These are phyloP conservation scores for Menidia beryllina DNA, from an alignment of 2,113 vertebrate genomes.

Conservation along the genomic window DNA sequence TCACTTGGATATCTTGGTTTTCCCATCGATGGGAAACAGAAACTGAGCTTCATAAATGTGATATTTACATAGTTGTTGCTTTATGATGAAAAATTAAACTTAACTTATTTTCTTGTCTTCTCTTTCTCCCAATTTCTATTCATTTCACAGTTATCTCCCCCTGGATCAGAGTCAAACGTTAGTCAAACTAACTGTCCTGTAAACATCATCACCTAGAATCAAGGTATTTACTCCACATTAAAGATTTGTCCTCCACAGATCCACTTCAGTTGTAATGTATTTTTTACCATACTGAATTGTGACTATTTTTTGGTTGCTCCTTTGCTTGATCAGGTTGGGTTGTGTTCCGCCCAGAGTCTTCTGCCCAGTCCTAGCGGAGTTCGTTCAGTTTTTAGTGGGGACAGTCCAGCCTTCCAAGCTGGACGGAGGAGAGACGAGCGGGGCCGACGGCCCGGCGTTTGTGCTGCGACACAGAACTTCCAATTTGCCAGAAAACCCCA, in stretches of 20 bases:
- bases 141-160: neutral
- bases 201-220: constrained; percentile 9
- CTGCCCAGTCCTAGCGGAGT: neutral
- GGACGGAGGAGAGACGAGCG: constrained; percentile 77
- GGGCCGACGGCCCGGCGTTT: constrained; percentile 75
- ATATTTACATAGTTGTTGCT: constrained; percentile 4
- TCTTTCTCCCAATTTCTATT: neutral
- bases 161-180: neutral
- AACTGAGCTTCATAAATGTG: no score
- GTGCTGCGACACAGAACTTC: constrained; percentile 77
- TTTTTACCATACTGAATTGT: neutral
- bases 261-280: neutral
- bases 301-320: no score
- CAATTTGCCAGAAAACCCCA: constrained; percentile 34
- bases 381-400: constrained; percentile 12
- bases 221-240: constrained; percentile 34
- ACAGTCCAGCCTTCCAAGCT: constrained; percentile 74
- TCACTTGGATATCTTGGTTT: neutral
- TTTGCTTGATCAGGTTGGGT: constrained; percentile 7
- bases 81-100: constrained; percentile 4
- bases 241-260: neutral
- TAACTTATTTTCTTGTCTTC: neutral
- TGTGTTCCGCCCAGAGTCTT: neutral
- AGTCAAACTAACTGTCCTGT: neutral
- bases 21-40: neutral